Conservation (phyloP, 92 coral and sea anemone genomes). For the Blastomussa wellsi region DNA sequence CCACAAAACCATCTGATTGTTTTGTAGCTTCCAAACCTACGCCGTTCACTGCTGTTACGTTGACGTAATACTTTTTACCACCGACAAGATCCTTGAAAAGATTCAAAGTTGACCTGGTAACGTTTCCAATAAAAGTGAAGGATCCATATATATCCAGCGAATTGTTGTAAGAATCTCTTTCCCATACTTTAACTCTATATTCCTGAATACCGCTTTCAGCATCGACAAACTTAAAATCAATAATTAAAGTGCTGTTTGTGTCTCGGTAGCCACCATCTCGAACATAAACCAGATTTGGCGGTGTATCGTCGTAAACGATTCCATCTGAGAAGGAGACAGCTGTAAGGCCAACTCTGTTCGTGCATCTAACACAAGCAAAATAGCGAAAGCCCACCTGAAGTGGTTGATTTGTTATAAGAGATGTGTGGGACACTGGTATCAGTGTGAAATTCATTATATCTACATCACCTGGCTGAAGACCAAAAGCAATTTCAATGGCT, state of each 20-base stretch:
- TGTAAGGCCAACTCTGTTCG: conserved; percentile 70
- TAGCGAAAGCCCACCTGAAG: conserved; percentile 64
- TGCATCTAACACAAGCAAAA: conserved; percentile 80
- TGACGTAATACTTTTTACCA: conserved; percentile 62
- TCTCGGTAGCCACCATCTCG: conserved; percentile 64
- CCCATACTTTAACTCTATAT: conserved; percentile 45
- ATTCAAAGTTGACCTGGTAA: conserved; percentile 25
- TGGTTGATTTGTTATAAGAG: conserved; percentile 7
- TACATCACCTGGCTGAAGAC: conserved; percentile 74
- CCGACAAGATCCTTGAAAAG: conserved; percentile 35
- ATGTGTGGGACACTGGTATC: conserved; percentile 47
- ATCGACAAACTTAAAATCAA: conserved; percentile 67
- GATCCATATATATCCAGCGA: conserved; percentile 42
- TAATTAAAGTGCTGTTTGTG: conserved; percentile 14
- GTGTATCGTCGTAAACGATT: conserved; percentile 63
- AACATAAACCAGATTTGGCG: conserved; percentile 51
- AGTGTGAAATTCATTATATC: conserved; percentile 55
- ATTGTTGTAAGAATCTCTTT: neutral
- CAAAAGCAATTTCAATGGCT: conserved; percentile 60
- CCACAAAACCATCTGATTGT: conserved; percentile 69
- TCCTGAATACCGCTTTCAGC: conserved; percentile 67
- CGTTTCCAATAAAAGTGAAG: conserved; percentile 32
- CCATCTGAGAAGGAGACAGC: conserved; percentile 61
- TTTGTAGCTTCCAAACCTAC: conserved; percentile 60
- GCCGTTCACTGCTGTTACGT: conserved; percentile 68